Evolutionary conservation across 2,113 vertebrate species (phyloP).

Genomic region (Suncus etruscus): DNA sequence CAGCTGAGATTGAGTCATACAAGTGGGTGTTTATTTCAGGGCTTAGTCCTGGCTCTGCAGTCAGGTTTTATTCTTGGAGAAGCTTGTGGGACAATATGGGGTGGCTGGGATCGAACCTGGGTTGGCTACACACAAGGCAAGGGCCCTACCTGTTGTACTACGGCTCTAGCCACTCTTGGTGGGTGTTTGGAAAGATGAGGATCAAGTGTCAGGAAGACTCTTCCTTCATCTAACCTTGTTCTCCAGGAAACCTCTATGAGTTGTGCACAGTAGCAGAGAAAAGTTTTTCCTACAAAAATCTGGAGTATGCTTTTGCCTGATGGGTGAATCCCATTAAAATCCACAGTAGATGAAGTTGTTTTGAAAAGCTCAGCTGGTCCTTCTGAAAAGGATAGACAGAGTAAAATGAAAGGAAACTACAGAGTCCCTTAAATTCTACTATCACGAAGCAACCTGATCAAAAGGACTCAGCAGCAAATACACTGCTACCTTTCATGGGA

Average conservation of each 20-base stretch:
- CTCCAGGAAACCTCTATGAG: neutral
- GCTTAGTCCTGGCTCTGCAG: too few relatives aligned
- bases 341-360: neutral
- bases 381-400: neutral
- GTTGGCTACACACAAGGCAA: too few relatives aligned
- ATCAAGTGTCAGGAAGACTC: too few relatives aligned
- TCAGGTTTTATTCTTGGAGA: too few relatives aligned
- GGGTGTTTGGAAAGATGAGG: too few relatives aligned
- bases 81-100: too few relatives aligned
- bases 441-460: neutral
- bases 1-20: neutral
- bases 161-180: too few relatives aligned
- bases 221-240: too few relatives aligned
- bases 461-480: neutral
- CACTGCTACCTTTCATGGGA: neutral
- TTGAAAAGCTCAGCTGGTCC: neutral
- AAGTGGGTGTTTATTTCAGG: constrained; percentile 7
- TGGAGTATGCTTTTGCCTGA: neutral
- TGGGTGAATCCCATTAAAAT: neutral
- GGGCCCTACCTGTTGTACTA: too few relatives aligned
- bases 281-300: neutral
- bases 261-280: neutral
- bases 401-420: neutral
- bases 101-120: too few relatives aligned
- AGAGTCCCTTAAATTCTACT: neutral